Evolutionary conservation across 1,140 invertebrate genomes (phyloP).

Genomic region (Oryctes rhinoceros): DNA sequence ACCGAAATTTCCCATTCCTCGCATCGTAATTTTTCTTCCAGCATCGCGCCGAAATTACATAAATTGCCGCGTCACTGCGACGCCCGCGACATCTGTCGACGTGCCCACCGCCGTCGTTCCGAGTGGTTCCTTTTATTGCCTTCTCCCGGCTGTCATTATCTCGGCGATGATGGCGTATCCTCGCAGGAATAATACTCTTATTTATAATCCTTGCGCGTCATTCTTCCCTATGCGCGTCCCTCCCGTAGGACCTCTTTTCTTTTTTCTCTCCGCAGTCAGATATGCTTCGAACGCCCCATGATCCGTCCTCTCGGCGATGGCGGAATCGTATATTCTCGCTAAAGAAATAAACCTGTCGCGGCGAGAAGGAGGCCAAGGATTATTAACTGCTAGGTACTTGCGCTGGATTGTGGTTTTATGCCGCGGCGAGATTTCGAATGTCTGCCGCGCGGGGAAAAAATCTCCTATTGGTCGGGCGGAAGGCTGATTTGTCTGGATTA

Average conservation of each 20-base stretch:
- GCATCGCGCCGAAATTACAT: constrained; percentile 1
- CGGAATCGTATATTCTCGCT: background rate
- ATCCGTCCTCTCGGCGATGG: background rate
- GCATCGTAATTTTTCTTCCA: background rate
- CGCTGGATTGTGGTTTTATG: background rate
- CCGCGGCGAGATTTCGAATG: background rate
- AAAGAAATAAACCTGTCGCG: constrained; percentile 1
- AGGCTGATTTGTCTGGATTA: background rate
- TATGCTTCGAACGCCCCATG: background rate
- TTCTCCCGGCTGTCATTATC: background rate
- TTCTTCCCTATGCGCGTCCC: background rate
- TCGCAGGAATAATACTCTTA: constrained; percentile 13
- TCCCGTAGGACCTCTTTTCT: background rate
- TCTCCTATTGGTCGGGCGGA: background rate
- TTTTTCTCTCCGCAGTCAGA: background rate
- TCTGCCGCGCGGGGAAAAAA: background rate
- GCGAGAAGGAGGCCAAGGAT: background rate
- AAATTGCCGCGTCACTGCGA: background rate
- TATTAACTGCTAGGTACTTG: constrained; percentile 5
- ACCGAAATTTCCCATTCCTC: background rate
- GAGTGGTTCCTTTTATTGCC: background rate
- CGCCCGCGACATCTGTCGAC: background rate
- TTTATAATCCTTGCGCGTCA: constrained; percentile 2
- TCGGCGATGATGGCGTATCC: constrained; percentile 3
- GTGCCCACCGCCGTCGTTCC: background rate